Evolutionary conservation across 2,888 invertebrate species (phyloP).

Genomic region (Tenthredo livida): DNA sequence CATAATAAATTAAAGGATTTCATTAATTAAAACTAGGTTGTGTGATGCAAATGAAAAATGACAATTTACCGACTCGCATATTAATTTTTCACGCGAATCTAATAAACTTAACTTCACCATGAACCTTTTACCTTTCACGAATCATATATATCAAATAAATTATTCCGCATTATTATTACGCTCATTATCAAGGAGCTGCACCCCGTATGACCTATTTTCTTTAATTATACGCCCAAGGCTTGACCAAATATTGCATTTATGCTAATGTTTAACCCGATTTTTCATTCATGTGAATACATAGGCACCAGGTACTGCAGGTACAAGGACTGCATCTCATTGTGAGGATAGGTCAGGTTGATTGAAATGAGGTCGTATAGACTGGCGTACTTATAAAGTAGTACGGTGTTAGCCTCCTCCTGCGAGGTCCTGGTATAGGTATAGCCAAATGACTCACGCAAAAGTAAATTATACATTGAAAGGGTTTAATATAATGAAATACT

Average conservation of each 20-base stretch:
- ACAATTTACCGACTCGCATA: conserved; percentile 66
- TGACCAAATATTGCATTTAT: neutral
- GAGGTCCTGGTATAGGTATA: neutral
- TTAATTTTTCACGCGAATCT: conserved; percentile 60
- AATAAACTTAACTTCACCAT: conserved; percentile 41
- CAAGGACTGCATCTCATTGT: neutral
- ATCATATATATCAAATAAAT: neutral
- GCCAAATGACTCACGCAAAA: conserved; percentile 84
- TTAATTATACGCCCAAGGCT: neutral
- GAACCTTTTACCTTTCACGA: neutral
- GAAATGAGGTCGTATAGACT: conserved; percentile 18
- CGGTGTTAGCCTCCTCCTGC: conserved; percentile 5
- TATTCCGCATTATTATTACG: conserved; percentile 2
- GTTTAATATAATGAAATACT: conserved; percentile 85
- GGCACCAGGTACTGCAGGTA: no score
- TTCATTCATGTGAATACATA: neutral
- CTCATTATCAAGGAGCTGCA: neutral
- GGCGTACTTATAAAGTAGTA: neutral
- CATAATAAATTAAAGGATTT: conserved; percentile 74
- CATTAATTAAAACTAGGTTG: conserved; percentile 72
- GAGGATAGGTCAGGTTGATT: conserved; percentile 39
- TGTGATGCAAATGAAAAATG: conserved; percentile 69
- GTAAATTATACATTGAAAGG: conserved; percentile 85
- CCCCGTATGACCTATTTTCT: neutral
- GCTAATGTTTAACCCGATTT: neutral